Evolutionary conservation across 1,140 invertebrate genomes (phyloP), one percentile per base, ranked within the genome.

Genomic region (Chelonus insularis): DNA sequence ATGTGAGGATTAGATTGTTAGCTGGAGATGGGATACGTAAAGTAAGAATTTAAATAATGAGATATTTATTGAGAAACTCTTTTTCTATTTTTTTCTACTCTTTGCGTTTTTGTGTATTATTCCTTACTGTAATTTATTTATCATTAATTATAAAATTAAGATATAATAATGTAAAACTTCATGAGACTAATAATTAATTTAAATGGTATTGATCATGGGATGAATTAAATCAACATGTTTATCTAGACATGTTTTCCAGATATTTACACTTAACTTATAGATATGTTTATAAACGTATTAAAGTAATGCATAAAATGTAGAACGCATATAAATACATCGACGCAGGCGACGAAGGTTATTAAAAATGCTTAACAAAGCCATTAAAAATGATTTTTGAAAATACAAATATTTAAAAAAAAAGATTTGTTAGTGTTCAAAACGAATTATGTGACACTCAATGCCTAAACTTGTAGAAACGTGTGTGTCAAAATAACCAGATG

Each of bases 361-460:
- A 25, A 23, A 48, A 1, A 48, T 18, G 51, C 25, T 39, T 54
- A 58, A 23, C 23, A 50, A 55, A 55, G 36, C 37, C 43, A 18
- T 21, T 57, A 51, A 47, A 50, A 51, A 51, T 39, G 12, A 7
- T 11, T 56, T 29, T 43, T 32, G 45, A 23, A 41, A 16, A 41
- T 37, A 56, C 41, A 14, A 57, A 20, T 29, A 51, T 34, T 8
- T 16, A 41, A 58, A 54, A 52, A 11, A 50, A 54, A 37, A 34
- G 14, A 59, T 60, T 60, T 45, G 20, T 56, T 51, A 59, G 57
- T 64, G 57, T 64, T 59, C 51, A 64, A 47, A 59, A 63, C 32
- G 51, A 56, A 61, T 55, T 25, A 47, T 20, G 50, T 55, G 14
- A 59, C 45, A 37, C 34, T 36, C 29, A 55, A 55, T 16, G 60